These are phyloP conservation scores for Drymonia ruficornis DNA, from an alignment of 2,888 invertebrate genomes.

Conservation along the genomic window DNA sequence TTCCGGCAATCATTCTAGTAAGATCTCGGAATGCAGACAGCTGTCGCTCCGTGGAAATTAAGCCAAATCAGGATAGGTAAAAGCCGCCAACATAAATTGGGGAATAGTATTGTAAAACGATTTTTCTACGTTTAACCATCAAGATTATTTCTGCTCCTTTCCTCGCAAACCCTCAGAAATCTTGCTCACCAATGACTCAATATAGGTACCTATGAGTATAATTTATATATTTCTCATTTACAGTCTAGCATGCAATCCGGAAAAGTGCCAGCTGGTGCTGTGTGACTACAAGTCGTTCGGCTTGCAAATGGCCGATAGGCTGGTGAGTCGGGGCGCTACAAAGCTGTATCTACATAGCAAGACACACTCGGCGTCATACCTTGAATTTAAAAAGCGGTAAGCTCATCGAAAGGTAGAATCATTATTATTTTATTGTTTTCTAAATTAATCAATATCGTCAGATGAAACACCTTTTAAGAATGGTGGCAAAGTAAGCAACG, in stretches of 20 bases:
- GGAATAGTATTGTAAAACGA: too few species aligned
- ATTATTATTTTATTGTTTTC: background rate
- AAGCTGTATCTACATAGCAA: constrained; percentile 42
- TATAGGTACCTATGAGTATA: too few species aligned
- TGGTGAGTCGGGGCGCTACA: constrained; percentile 52
- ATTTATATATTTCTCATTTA: constrained; percentile 3
- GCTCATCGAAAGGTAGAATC: background rate
- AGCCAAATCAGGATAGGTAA: too few species aligned
- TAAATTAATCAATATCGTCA: background rate
- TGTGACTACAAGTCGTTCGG: constrained; percentile 45
- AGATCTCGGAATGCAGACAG: too few species aligned
- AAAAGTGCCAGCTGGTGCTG: constrained; percentile 36
- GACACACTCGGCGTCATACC: constrained; percentile 17
- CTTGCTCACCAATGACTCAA: too few species aligned
- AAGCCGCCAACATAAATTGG: too few species aligned
- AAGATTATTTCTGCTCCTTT: too few species aligned
- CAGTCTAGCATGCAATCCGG: constrained; percentile 33
- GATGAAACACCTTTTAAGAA: background rate
- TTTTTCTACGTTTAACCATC: too few species aligned
- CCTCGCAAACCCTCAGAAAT: too few species aligned
- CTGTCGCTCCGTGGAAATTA: too few species aligned
- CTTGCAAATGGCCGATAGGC: constrained; percentile 45
- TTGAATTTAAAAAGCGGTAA: constrained; percentile 43
- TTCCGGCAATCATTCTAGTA: too few species aligned
- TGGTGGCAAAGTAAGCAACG: too few species aligned